Conservation (phyloP, 2,113 vertebrate genomes). For the Calyptomena viridis region DNA sequence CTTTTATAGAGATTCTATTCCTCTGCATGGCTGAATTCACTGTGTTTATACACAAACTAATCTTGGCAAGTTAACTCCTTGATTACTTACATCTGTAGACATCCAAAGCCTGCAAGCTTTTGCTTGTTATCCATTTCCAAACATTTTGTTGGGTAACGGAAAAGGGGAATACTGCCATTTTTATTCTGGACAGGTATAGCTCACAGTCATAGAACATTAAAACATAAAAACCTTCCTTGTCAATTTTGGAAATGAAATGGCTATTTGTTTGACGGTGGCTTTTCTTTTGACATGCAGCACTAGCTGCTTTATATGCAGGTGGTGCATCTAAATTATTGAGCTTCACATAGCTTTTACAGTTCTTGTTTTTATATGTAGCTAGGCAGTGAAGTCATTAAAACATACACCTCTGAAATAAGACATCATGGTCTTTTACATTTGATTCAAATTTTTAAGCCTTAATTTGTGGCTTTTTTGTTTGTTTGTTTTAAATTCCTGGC, state of each 20-base stretch:
- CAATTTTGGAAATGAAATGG: neutral
- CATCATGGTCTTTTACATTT: neutral
- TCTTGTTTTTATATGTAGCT: neutral
- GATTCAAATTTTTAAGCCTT: neutral
- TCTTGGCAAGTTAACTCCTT: neutral
- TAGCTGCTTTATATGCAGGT: neutral
- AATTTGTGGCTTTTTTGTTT: neutral
- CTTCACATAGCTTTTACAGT: neutral
- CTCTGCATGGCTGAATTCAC: neutral
- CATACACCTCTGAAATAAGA: neutral
- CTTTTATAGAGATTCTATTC: neutral
- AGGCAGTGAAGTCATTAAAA: neutral
- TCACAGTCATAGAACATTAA: neutral
- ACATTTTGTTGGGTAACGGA: neutral
- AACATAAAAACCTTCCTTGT: neutral
- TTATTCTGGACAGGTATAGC: neutral
- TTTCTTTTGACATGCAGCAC: neutral
- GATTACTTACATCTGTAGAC: neutral
- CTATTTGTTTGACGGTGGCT: neutral
- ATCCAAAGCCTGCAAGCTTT: neutral
- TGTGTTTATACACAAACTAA: neutral
- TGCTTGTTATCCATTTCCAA: neutral
- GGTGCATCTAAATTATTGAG: neutral
- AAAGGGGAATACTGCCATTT: neutral
- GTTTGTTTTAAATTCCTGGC: neutral